A percentile compares a stretch with the other conserved stretches of the same genome.
Evolutionary conservation across 2,113 vertebrate genomes (phyloP).

Genomic region (Casuarius casuarius): DNA sequence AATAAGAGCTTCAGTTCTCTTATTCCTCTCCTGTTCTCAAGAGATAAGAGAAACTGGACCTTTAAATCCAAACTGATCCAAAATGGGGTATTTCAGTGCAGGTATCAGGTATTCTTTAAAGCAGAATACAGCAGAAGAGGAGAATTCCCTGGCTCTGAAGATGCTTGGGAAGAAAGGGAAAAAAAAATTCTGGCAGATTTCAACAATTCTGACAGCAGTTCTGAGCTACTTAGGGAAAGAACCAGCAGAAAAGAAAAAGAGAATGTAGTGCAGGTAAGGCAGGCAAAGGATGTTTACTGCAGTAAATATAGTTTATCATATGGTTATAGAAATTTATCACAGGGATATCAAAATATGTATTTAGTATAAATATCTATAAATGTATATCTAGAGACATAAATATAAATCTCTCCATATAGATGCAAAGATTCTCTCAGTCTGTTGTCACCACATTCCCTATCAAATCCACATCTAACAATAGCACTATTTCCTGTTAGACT

Average conservation of each 20-base stretch:
- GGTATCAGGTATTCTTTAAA: background rate
- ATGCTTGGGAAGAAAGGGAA: background rate
- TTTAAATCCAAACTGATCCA: background rate
- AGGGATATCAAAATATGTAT: slow-evolving; percentile 52
- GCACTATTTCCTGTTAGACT: slow-evolving; percentile 4
- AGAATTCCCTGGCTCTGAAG: background rate
- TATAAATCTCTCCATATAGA: slow-evolving; percentile 48
- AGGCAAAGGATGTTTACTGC: slow-evolving; percentile 40
- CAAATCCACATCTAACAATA: slow-evolving; percentile 22
- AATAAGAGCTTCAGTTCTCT: background rate
- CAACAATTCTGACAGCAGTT: slow-evolving; percentile 41
- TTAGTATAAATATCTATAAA: slow-evolving; percentile 60
- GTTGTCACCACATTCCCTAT: slow-evolving; percentile 42
- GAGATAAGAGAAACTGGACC: background rate
- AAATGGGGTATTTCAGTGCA: background rate
- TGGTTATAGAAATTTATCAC: slow-evolving; percentile 58
- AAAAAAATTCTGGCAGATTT: slow-evolving; percentile 14
- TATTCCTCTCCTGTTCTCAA: background rate
- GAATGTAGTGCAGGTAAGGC: background rate
- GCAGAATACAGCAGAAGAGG: background rate
- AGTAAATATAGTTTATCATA: slow-evolving; percentile 58
- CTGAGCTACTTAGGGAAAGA: slow-evolving; percentile 34
- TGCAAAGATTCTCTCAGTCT: slow-evolving; percentile 8
- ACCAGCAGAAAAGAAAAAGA: slow-evolving; percentile 22
- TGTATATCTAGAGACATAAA: slow-evolving; percentile 47